Evolutionary conservation across 2,113 vertebrate species (phyloP).

Genomic region (Peromyscus polionotus): DNA sequence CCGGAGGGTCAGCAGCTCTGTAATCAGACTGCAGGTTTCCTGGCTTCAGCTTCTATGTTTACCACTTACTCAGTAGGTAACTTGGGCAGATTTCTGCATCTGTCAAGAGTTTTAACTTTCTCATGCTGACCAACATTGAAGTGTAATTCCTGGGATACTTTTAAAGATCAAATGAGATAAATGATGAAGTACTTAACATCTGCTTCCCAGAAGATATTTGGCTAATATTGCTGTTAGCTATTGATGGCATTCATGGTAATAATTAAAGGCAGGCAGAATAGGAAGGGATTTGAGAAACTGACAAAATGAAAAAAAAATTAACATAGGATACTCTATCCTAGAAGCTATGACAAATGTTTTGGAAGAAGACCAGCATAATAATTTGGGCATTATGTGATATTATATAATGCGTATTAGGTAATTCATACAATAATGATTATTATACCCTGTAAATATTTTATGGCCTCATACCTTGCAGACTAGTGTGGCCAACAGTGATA

Average conservation of each 20-base stretch:
- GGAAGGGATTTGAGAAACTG: constrained; percentile 52
- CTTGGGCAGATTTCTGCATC: constrained; percentile 31
- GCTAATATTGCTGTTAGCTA: constrained; percentile 18
- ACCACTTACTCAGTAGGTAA: background rate
- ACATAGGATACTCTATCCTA: background rate
- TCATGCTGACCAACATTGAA: background rate
- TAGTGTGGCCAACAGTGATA: background rate
- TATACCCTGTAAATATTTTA: constrained; percentile 34
- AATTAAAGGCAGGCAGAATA: constrained; percentile 47
- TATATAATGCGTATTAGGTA: constrained; percentile 52
- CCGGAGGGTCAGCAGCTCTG: background rate
- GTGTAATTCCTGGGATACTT: constrained; percentile 21
- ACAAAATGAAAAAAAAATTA: constrained; percentile 39
- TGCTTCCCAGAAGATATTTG: background rate
- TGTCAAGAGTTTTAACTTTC: background rate
- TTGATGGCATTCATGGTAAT: constrained; percentile 11
- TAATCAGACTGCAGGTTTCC: background rate
- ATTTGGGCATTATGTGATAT: constrained; percentile 7
- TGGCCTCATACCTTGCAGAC: constrained; percentile 25
- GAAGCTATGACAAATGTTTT: constrained; percentile 33
- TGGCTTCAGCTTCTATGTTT: background rate
- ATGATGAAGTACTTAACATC: background rate
- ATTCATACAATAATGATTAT: constrained; percentile 57
- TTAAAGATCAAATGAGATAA: constrained; percentile 57
- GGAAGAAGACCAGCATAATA: background rate